Evolutionary conservation across 1,140 invertebrate species (phyloP), one percentile per base, ranked within the genome.

Genomic region (Hycleus phaleratus): DNA sequence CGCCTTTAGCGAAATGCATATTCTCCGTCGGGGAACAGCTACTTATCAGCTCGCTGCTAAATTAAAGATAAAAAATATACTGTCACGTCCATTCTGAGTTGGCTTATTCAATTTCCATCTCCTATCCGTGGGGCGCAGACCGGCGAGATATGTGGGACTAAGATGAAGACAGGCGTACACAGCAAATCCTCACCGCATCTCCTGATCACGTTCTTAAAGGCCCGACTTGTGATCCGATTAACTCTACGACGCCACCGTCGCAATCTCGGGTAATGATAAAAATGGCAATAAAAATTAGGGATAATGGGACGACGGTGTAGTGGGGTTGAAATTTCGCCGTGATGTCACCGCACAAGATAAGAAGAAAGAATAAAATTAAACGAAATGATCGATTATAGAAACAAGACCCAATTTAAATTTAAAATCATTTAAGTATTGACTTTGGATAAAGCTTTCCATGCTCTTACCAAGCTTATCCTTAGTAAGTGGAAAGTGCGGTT

Each of bases 51-150:
- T 56, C 52, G 63, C 66, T 71, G 68, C 69, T 72, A 71, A 72
- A 72, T 72, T 72, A 72, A 70, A 72, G 71, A 72, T 72, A 72
- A 72, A 71, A 71, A 72, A 72, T 72, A 71, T 69, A 69, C 67
- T 69, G 68, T 71, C 70, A 71, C 68, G 66, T 70, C 66, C 67
- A 68, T 70, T 71, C 63, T 65, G 60, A 66, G 60, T 66, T 62
- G 63, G 70, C 68, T 71, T 69, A 71, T 70, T 70, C 66, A 71
- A 71, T 71, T 70, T 71, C 64, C 68, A 69, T 67, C 64, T 65
- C 48, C 52, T 46, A 55, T 55, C 52, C 52, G 43, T 55, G 50
- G 43, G 44, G 51, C 56, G 45, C 53, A 56, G 46, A 51, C 51
- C 49, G 49, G 40, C 0, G 39, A 64, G 64, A 66, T 66, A 66